Base-by-base conservation (phyloP, 2,113 vertebrate species). In the Chitala chitala region DNA sequence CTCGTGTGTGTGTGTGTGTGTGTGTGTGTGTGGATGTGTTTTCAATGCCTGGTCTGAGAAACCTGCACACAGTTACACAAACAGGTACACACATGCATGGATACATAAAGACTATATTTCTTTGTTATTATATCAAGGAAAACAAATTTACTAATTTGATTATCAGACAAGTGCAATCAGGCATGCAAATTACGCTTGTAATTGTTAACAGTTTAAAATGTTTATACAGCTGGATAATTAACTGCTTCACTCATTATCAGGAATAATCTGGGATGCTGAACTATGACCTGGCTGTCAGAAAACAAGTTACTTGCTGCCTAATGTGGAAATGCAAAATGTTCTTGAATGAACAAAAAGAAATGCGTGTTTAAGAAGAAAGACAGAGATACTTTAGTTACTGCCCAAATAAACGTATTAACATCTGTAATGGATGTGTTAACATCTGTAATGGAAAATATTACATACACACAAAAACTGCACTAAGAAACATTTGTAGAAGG, bases 141-240 rank as follows among this genome's bases (percentile, higher is more conserved):
- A 6, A 20, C 51, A 17, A 12, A 56, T 10, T 9, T 26, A 56
- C 10, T 31, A 20, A 17, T n/a, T n/a, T n/a, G n/a, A n/a, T n/a
- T n/a, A n/a, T n/a, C 13, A 63, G 29, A 26, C 55, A 58, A n/a
- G 4, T 22, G 2, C 63, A 42, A 15, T 58, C 17, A 59, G 56
- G 15, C 9, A 15, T 59, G 26, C 56, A 3, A 15, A 13, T 59
- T 31, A 15, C 5, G 56, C 56, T 44, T 12, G n/a, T 24, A 9
- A 17, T 12, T 12, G 38, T 5, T 44, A 26, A 29, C 12, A 66
- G 9, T 65, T 40, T 44, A 17, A n/a, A 44, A 12, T 20, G 38
- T 42, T 44, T 24, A 38, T 65, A 31, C 38, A 65, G 17, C 63
- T 65, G 63, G 38, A 7, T 66, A 42, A 66, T 48, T 66, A 46